phyloP scores from a whole-genome alignment of 2,113 vertebrate genomes.

The Lophura nycthemera region DNA sequence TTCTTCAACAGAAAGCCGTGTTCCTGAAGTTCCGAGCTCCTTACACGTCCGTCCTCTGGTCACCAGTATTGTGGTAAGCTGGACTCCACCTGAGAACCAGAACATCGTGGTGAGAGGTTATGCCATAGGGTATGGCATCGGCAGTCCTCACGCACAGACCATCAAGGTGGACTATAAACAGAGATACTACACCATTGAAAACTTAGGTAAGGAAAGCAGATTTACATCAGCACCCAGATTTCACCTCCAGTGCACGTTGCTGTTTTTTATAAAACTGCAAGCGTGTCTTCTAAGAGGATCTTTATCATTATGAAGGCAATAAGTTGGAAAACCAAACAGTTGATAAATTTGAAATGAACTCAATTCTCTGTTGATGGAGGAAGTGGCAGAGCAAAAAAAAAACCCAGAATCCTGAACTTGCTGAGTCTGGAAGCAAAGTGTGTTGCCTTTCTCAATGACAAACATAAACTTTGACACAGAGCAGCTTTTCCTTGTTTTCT shows the following conservation, averaged over 20 bases:
- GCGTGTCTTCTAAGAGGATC: neutral
- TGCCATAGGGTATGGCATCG: conserved; percentile 93
- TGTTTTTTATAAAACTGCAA: neutral
- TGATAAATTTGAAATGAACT: neutral
- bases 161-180: conserved; percentile 98
- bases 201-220: conserved; percentile 82
- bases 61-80: conserved; percentile 97
- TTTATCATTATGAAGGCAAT: neutral
- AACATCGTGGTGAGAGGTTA: conserved; percentile 97
- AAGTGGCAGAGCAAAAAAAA: neutral
- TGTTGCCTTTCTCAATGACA: neutral
- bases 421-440: neutral
- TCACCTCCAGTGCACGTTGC: neutral
- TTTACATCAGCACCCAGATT: fast-evolving
- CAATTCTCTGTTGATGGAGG: neutral
- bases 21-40: conserved; percentile 95
- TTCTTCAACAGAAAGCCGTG: conserved; percentile 84
- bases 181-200: conserved; percentile 97
- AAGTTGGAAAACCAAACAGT: neutral
- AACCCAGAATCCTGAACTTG: neutral
- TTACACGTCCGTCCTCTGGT: conserved; percentile 93
- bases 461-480: fast-evolving
- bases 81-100: conserved; percentile 97
- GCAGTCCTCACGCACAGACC: conserved; percentile 95
- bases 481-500: neutral